A percentile compares a stretch with the other conserved stretches of the same genome.
Evolutionary conservation across 2,113 vertebrate species (phyloP).

Genomic region (Lucifuga dentata): DNA sequence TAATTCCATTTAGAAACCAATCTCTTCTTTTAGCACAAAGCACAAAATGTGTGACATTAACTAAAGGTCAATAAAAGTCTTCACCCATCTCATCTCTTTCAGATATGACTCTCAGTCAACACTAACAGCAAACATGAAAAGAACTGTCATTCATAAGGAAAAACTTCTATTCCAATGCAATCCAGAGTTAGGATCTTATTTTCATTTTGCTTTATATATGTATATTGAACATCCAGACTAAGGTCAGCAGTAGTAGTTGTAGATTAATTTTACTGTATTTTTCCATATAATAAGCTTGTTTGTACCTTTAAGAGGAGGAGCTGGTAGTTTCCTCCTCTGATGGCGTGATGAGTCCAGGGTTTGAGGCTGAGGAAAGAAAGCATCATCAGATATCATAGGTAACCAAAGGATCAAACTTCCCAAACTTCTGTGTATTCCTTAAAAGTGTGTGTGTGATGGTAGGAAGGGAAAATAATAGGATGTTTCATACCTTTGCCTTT

Average conservation of each 20-base stretch:
- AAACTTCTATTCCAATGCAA: no score
- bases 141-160: neutral
- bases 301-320: constrained; percentile 91
- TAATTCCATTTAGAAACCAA: constrained; percentile 63
- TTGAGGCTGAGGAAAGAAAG: constrained; percentile 85
- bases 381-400: neutral
- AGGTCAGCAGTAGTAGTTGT: no score
- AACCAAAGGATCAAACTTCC: no score
- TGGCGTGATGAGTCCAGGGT: constrained; percentile 95
- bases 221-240: neutral
- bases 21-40: constrained; percentile 66
- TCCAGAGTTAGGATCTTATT: no score
- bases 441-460: neutral
- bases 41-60: constrained; percentile 56
- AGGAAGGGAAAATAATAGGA: neutral
- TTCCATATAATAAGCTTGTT: neutral
- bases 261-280: neutral
- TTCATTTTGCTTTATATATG: constrained; percentile 2
- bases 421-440: neutral
- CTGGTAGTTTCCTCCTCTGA: constrained; percentile 95
- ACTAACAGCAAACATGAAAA: constrained; percentile 4
- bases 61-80: constrained; percentile 53
- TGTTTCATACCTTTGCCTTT: constrained; percentile 72
- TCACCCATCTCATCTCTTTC: constrained; percentile 7
- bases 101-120: constrained; percentile 2